phyloP scores from a whole-genome alignment of 1,140 invertebrate species.

The Himalopsyche phryganea region DNA sequence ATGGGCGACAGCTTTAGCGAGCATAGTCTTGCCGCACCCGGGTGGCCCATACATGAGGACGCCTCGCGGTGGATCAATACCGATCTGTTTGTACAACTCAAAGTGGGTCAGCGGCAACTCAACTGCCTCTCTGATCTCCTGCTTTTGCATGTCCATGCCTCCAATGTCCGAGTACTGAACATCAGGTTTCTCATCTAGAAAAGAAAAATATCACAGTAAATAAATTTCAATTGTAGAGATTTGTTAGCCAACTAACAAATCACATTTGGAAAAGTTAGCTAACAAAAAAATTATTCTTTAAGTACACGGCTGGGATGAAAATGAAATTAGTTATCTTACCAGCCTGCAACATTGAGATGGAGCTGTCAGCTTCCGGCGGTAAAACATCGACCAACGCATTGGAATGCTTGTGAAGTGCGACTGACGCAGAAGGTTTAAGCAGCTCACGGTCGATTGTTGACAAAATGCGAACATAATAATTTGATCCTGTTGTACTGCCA shows the following conservation, averaged over 20 bases:
- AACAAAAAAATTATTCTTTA: slow-evolving; percentile 7
- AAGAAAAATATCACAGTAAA: not conserved
- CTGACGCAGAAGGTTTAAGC: slow-evolving; percentile 91
- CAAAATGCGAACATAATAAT: slow-evolving; percentile 96
- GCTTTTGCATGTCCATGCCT: slow-evolving; percentile 99
- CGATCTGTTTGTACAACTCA: slow-evolving; percentile 98
- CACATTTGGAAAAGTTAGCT: too few species aligned
- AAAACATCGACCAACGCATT: slow-evolving; percentile 97
- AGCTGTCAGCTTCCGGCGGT: slow-evolving; percentile 97
- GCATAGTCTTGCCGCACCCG: slow-evolving; percentile 96
- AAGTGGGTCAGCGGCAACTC: slow-evolving; percentile 97
- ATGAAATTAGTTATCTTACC: slow-evolving; percentile 58
- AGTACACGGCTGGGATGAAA: too few species aligned
- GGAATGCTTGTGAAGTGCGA: slow-evolving; percentile 96
- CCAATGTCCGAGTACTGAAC: slow-evolving; percentile 97
- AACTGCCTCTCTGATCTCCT: slow-evolving; percentile 98
- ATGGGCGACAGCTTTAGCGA: slow-evolving; percentile 98
- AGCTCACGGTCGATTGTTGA: slow-evolving; percentile 95
- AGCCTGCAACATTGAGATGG: slow-evolving; percentile 94
- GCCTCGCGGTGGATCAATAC: slow-evolving; percentile 94
- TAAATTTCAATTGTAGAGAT: not conserved
- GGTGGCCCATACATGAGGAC: slow-evolving; percentile 99
- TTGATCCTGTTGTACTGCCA: slow-evolving; percentile 79
- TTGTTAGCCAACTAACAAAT: not conserved
- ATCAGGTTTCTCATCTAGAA: slow-evolving; percentile 96